Evolutionary conservation across 2,113 vertebrate genomes (phyloP), one percentile per base, ranked within the genome.

Genomic region (Amazona vittata): DNA sequence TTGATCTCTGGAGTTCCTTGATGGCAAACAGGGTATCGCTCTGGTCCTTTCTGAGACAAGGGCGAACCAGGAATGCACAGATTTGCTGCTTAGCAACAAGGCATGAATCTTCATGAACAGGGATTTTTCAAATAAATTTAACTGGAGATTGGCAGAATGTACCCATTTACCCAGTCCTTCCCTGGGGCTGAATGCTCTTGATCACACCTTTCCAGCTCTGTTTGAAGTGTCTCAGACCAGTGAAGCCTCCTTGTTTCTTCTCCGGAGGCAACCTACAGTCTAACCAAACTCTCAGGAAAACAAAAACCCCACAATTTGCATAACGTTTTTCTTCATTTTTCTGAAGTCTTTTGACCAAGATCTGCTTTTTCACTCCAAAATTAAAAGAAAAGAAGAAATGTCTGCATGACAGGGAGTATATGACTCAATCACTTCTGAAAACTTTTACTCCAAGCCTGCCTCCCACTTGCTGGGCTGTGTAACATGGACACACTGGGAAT

Each of bases 21-120:
- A 70, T 57, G 33, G 67, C 69, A 93, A 93, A 89, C 8, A 68
- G 63, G 15, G 50, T 29, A 78, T 67, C 0, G 0, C 20, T 60
- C 39, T 39, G 39, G 47, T 79, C 78, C 70, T 83, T 91, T 41
- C 70, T 4, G 29, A 83, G 39, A 53, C 20, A 53, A n/a, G 19
- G 22, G 21, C 1, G 3, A 82, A 69, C 19, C 49, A 79, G 31
- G 41, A 76, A 83, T 11, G 21, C 28, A 13, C 16, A 90, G 53
- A 89, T 92, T 90, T 90, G 44, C 86, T 92, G 75, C 83, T 83
- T 81, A 94, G 92, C 53, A 96, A 90, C 71, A 63, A 31, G 26
- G 28, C 39, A 89, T 11, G 39, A 89, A 73, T 53, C 50, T 92
- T 65, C 6, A 2, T 15, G 55, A 91, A 60, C 22, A 64, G 13